Conservation (phyloP, 2,888 invertebrate species). For the Calameuta pallipes region DNA sequence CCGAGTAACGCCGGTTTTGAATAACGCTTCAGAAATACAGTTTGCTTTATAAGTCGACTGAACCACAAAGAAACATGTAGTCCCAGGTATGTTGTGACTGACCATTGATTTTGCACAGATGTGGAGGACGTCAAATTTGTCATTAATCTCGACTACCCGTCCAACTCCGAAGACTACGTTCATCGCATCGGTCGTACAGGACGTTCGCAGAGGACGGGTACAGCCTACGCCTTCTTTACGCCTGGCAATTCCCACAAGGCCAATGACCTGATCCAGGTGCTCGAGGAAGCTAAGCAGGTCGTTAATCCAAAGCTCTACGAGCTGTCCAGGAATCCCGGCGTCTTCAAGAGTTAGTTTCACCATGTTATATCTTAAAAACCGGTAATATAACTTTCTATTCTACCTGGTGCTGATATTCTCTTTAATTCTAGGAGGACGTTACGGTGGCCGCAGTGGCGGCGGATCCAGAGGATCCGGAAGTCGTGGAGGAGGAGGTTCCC, state of each 20-base stretch:
- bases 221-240: constrained; percentile 97
- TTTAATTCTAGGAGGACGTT: constrained; percentile 52
- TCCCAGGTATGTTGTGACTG: constrained; percentile 33
- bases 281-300: constrained; percentile 94
- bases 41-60: constrained; percentile 55
- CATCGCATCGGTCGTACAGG: constrained; percentile 97
- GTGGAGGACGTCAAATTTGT: constrained; percentile 99
- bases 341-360: constrained; percentile 54
- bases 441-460: constrained; percentile 53
- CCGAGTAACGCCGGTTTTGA: background rate
- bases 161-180: constrained; percentile 97
- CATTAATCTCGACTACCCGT: constrained; percentile 98
- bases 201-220: constrained; percentile 91
- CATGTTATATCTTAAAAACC: background rate
- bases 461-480: constrained; percentile 31
- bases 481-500: constrained; percentile 39
- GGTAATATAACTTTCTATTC: background rate
- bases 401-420: background rate
- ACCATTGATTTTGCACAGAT: constrained; percentile 73
- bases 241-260: constrained; percentile 92
- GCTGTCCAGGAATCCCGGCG: constrained; percentile 69
- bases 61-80: constrained; percentile 61
- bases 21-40: constrained; percentile 12
- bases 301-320: constrained; percentile 90
- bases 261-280: constrained; percentile 88